Percentiles rank a stretch among this genome's conserved stretches.
Conservation (phyloP, 2,888 invertebrate species). For the Aphidoletes aphidimyza region DNA sequence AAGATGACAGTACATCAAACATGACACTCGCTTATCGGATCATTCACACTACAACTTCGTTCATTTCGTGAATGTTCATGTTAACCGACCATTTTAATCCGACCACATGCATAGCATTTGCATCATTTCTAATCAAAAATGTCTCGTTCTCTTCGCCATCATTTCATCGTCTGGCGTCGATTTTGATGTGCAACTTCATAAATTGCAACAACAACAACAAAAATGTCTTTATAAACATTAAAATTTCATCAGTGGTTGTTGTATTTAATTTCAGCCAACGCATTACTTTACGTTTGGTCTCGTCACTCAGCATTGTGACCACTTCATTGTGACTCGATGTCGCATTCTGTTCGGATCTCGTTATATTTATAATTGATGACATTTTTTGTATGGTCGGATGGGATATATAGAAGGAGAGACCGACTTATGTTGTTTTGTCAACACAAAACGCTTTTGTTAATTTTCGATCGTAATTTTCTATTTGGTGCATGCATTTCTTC, state of each 20-base stretch:
- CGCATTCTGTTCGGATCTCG: neutral
- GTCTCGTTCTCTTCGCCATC: too few relatives aligned
- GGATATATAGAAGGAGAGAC: too few relatives aligned
- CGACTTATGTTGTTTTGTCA: slow-evolving; percentile 5
- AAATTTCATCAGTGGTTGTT: neutral
- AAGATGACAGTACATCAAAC: too few relatives aligned
- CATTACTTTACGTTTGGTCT: too few relatives aligned
- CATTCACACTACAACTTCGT: too few relatives aligned
- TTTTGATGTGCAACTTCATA: too few relatives aligned
- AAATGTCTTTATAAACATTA: neutral
- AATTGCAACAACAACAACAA: too few relatives aligned
- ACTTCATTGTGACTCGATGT: neutral
- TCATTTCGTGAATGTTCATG: too few relatives aligned
- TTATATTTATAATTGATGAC: slow-evolving; percentile 49
- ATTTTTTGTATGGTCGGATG: neutral
- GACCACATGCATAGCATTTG: too few relatives aligned
- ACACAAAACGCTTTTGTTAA: slow-evolving; percentile 53
- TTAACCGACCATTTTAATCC: too few relatives aligned
- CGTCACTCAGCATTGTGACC: neutral
- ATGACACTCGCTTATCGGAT: too few relatives aligned
- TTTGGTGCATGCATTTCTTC: neutral
- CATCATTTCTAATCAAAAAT: too few relatives aligned
- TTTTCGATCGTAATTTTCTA: slow-evolving; percentile 28
- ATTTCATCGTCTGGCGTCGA: neutral
- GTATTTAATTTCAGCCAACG: neutral